These are phyloP conservation scores for Procavia capensis DNA, from an alignment of 2,113 vertebrate genomes.

Conservation along the genomic window DNA sequence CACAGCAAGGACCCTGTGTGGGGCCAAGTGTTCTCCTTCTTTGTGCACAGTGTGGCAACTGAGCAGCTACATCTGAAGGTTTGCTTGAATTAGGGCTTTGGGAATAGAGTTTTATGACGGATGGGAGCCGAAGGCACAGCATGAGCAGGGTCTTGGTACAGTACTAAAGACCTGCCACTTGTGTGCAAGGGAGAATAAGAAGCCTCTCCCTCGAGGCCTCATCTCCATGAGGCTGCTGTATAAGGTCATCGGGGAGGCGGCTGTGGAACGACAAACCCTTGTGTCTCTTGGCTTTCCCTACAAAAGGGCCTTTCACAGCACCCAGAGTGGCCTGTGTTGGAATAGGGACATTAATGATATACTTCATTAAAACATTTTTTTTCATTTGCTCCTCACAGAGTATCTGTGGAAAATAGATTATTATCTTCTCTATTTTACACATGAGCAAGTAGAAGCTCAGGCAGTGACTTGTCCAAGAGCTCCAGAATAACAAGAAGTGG, in stretches of 20 bases:
- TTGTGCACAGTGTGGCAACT: slow-evolving; percentile 89
- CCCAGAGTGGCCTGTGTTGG: not conserved
- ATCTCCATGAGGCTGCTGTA: not conserved
- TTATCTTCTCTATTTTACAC: not conserved
- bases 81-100: not conserved
- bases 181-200: too few relatives aligned
- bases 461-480: not conserved
- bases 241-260: not conserved
- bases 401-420: not conserved
- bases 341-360: not conserved
- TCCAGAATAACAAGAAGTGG: too few relatives aligned
- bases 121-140: not conserved
- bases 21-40: slow-evolving; percentile 96
- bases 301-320: not conserved
- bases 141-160: not conserved
- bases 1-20: slow-evolving; percentile 93
- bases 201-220: not conserved
- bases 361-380: not conserved
- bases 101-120: not conserved
- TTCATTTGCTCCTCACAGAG: slow-evolving; percentile 7
- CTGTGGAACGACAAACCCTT: not conserved
- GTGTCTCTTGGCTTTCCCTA: not conserved
- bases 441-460: not conserved
- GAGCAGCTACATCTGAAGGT: slow-evolving; percentile 94
- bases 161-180: not conserved